phyloP scores from a whole-genome alignment of 2,113 vertebrate genomes.

The Arizona elegans region DNA sequence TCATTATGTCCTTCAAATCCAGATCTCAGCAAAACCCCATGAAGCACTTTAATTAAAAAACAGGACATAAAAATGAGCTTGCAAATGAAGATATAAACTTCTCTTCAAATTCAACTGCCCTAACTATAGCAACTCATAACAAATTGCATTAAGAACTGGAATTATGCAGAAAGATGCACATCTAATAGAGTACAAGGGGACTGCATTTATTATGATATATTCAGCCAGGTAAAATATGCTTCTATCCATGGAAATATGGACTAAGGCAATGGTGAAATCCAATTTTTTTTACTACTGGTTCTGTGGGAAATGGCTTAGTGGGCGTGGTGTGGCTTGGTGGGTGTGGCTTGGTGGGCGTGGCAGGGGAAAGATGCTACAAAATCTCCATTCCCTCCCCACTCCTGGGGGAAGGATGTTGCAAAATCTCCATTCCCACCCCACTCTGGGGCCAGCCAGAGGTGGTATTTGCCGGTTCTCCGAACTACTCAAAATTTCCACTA shows the following conservation, averaged over 20 bases:
- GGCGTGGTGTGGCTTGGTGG: too few relatives aligned
- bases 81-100: neutral
- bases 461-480: too few relatives aligned
- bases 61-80: neutral
- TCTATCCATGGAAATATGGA: neutral
- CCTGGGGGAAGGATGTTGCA: too few relatives aligned
- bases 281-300: too few relatives aligned
- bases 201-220: neutral
- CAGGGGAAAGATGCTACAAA: too few relatives aligned
- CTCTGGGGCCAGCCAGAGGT: too few relatives aligned
- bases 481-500: too few relatives aligned
- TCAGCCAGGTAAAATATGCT: neutral
- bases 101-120: neutral
- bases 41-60: neutral
- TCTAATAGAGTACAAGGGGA: neutral
- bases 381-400: too few relatives aligned
- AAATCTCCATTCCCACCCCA: too few relatives aligned
- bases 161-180: neutral
- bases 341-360: too few relatives aligned
- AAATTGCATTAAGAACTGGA: neutral
- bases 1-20: neutral
- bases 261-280: too few relatives aligned
- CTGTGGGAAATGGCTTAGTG: too few relatives aligned
- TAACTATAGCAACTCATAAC: neutral
- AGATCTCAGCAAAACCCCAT: neutral